A percentile compares a stretch with the other conserved stretches of the same genome.
These are phyloP conservation scores for Amaurobius ferox DNA, from an alignment of 2,888 invertebrate genomes.

Conservation along the genomic window DNA sequence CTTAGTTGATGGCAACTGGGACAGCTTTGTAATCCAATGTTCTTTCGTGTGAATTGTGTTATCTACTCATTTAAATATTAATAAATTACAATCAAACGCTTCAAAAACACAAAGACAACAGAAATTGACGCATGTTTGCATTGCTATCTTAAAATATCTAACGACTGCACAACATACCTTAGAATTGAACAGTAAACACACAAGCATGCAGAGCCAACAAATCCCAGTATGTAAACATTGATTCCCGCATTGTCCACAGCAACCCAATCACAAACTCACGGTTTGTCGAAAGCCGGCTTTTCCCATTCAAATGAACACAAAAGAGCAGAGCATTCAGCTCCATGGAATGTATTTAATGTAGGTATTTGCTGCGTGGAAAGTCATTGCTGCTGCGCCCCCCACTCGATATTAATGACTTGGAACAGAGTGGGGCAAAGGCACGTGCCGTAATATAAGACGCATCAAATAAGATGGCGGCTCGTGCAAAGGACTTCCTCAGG, in stretches of 20 bases:
- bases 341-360: neutral
- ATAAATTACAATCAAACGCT: too few relatives aligned
- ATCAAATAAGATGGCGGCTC: slow-evolving; percentile 14
- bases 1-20: too few relatives aligned
- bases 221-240: neutral
- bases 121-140: too few relatives aligned
- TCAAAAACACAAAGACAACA: too few relatives aligned
- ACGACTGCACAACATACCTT: too few relatives aligned
- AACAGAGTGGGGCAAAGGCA: neutral
- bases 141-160: too few relatives aligned
- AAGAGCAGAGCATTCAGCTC: neutral
- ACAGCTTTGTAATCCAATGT: too few relatives aligned
- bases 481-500: slow-evolving; percentile 4
- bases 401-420: slow-evolving; percentile 16
- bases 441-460: slow-evolving; percentile 17
- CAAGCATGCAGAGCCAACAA: neutral
- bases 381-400: neutral
- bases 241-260: neutral
- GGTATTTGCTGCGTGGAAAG: neutral
- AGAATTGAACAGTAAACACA: too few relatives aligned
- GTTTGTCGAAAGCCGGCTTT: neutral
- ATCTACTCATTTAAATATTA: too few relatives aligned
- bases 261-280: neutral
- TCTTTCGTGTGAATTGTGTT: too few relatives aligned
- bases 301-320: neutral